Base-by-base conservation (phyloP, 2,113 vertebrate genomes). In the Gila orcuttii region DNA sequence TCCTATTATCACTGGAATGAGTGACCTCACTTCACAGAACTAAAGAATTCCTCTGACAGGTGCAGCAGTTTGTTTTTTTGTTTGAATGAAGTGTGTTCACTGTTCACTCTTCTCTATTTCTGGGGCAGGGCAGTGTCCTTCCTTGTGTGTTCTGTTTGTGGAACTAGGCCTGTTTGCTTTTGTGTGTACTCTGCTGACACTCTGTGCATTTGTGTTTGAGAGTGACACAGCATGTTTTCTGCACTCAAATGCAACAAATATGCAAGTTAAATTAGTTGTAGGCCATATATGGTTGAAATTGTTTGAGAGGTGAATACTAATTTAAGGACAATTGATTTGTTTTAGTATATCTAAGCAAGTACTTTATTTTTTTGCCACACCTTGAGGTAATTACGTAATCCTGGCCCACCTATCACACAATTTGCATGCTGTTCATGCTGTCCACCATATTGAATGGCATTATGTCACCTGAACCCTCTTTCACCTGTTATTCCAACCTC, bases 1-100 rank as follows among this genome's bases (percentile, higher is more conserved):
- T 68, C 62, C 60, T 91, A 91, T 90, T 88, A 88, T 11, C 28
- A 45, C 89, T 89, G 89, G 89, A 93, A 90, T 21, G 76, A 59
- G 87, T 91, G 89, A 89, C 87, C 91, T 91, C 39, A 83, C 90
- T 90, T 90, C 91, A 91, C 91, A 91, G 89, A 81, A 69, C 87
- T 55, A 87, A 86, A 91, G 92, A 93, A 92, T 93, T 92, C 86
- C 84, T 75, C 60, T 79, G 88, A 92, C 93, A 94, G 93, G 93
- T 95, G 94, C 87, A 80, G 89, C 83, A 39, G 68, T 39, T 89
- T 84, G 76, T 89, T 90, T 87, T 42, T 71, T 87, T 86, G 88
- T 89, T 87, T 83, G 89, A 90, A 79, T 90, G 86, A 92, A 90
- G 83, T 77, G 91, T 75, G 84, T 82, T 82, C 52, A 84, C 71